Evolutionary conservation across 2,888 invertebrate genomes (phyloP), one percentile per base, ranked within the genome.

Genomic region (Agrotis segetum): DNA sequence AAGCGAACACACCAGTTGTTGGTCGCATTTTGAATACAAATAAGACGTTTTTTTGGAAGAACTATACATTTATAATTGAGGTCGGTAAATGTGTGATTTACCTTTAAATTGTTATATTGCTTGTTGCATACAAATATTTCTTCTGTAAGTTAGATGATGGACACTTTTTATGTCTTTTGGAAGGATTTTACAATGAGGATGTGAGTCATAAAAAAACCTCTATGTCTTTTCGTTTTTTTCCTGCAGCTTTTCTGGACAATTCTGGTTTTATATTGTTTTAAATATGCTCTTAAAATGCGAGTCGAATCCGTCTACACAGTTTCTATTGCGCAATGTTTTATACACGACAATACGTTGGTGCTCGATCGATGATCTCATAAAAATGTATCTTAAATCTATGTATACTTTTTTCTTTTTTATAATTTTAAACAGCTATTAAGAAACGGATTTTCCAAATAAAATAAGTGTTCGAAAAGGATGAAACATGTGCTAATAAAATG

Each of bases 1-100:
- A 94, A 81, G 79, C 78, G 89, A 85, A 90, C 89, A 89, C 90
- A 92, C 90, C 84, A 87, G 87, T 89, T 83, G 90, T 74, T 40
- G 68, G 77, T 67, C 74, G 69, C 76, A 74, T 77, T 74, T 69
- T 87, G 95, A 92, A 94, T 94, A 94, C 89, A 83, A 93, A 94
- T 89, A 77, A 87, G 79, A 71, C 74, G 83, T 88, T 83, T 87
- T 88, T 90, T 91, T 88, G 84, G 88, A 88, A 85, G 84, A 84
- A 82, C 77, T 78, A 58, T 77, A 67, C 81, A 76, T 82, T 79
- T 75, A 69, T 77, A 78, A 85, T 84, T 84, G 84, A 82, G 87
- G 85, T 77, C 87, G 71, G 68, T 74, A 65, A 60, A 79, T 79
- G 78, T 88, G 82, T 85, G 83, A 82, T 80, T 84, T 80, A 82